Conservation (phyloP, 1,140 invertebrate genomes). For the Drosophila pseudoananassae region DNA sequence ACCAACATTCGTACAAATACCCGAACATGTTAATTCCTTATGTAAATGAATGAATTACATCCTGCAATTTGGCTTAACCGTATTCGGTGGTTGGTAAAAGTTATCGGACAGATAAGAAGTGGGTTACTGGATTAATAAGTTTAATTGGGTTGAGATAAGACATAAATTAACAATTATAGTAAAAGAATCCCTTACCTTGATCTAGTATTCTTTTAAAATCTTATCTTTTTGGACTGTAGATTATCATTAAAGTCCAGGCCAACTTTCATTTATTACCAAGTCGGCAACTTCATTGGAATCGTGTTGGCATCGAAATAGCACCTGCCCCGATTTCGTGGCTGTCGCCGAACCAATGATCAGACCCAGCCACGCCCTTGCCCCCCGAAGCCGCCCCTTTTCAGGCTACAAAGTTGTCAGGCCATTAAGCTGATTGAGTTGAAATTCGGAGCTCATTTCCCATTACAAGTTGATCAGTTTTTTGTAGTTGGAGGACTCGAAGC, state of each 20-base stretch:
- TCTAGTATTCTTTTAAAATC: background rate
- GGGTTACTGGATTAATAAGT: background rate
- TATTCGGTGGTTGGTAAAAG: background rate
- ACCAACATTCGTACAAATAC: background rate
- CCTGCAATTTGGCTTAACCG: background rate
- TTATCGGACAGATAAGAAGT: background rate
- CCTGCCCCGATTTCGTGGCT: slow-evolving; percentile 30
- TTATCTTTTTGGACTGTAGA: slow-evolving; percentile 1
- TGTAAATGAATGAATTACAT: slow-evolving; percentile 23
- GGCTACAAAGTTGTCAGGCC: slow-evolving; percentile 72
- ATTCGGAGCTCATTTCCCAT: slow-evolving; percentile 76
- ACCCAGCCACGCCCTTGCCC: slow-evolving; percentile 7
- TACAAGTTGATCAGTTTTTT: slow-evolving; percentile 76
- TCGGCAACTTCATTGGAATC: slow-evolving; percentile 21
- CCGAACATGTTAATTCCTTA: slow-evolving; percentile 32
- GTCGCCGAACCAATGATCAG: slow-evolving; percentile 36
- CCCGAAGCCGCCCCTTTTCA: slow-evolving; percentile 12
- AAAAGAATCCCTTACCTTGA: background rate
- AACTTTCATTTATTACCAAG: slow-evolving; percentile 41
- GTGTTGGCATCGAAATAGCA: slow-evolving; percentile 34
- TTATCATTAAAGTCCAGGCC: background rate
- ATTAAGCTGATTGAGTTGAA: slow-evolving; percentile 81
- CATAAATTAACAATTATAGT: background rate
- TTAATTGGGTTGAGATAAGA: background rate
- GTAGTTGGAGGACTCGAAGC: background rate